Evolutionary conservation across 2,888 invertebrate species (phyloP).

Genomic region (Operophtera brumata): DNA sequence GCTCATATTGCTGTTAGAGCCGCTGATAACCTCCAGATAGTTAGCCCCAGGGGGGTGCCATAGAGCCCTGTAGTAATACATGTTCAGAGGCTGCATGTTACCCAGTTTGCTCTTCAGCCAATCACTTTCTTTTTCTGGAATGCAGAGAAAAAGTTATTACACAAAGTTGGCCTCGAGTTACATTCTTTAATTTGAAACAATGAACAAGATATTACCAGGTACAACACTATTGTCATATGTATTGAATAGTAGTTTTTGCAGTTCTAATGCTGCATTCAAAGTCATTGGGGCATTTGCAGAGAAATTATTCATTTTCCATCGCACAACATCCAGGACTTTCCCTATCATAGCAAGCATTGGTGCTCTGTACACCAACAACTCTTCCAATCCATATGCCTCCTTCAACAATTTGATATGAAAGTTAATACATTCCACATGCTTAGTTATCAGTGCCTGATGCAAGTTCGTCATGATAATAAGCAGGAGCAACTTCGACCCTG

Average conservation of each 20-base stretch:
- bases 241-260: conserved; percentile 53
- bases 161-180: not conserved
- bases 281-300: conserved; percentile 43
- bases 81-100: conserved; percentile 60
- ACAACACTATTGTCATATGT: conserved; percentile 48
- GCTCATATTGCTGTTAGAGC: conserved; percentile 43
- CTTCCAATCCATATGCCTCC: conserved; percentile 48
- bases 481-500: conserved; percentile 55
- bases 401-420: conserved; percentile 53
- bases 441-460: conserved; percentile 54
- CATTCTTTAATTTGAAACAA: not conserved
- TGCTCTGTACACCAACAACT: conserved; percentile 59
- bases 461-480: conserved; percentile 66
- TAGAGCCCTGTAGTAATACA: conserved; percentile 65
- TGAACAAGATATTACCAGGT: conserved; percentile 49
- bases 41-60: conserved; percentile 57
- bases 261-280: conserved; percentile 50
- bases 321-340: conserved; percentile 59
- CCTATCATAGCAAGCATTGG: conserved; percentile 68
- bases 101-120: conserved; percentile 64
- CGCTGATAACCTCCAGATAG: conserved; percentile 58
- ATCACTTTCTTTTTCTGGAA: conserved; percentile 62
- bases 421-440: conserved; percentile 46
- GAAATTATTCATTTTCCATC: conserved; percentile 64
- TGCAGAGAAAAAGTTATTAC: not conserved